Conservation (phyloP, 2,797 vertebrate genomes). For the Parotocinclus haroldoi region DNA sequence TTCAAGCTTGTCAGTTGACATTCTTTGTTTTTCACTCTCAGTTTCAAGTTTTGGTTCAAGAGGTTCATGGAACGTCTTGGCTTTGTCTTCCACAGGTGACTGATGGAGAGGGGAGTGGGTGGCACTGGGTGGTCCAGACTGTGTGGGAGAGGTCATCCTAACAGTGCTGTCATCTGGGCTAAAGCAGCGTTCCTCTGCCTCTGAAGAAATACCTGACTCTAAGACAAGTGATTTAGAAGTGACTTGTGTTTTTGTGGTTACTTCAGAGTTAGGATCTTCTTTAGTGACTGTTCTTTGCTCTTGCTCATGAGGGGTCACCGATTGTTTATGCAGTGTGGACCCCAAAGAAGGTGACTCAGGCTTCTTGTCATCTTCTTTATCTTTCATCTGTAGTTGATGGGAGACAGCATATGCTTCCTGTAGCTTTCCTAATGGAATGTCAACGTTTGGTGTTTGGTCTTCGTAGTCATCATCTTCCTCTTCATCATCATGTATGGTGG, state of each 20-base stretch:
- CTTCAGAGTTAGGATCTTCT: conserved; percentile 50
- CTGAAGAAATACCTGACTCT: conserved; percentile 72
- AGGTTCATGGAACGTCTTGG: conserved; percentile 60
- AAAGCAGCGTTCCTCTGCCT: conserved; percentile 87
- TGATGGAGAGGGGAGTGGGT: conserved; percentile 88
- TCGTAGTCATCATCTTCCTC: conserved; percentile 77
- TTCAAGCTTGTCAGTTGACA: conserved; percentile 41
- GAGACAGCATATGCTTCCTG: conserved; percentile 69
- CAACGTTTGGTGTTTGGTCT: conserved; percentile 77
- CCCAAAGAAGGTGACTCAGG: conserved; percentile 49
- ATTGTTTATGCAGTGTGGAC: conserved; percentile 50
- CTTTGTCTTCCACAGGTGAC: conserved; percentile 84
- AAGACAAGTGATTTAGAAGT: conserved; percentile 57
- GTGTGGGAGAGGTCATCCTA: conserved; percentile 92
- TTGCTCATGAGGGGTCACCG: conserved; percentile 53
- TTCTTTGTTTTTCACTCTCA: conserved; percentile 47
- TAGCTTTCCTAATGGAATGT: conserved; percentile 78
- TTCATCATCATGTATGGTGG: conserved; percentile 59
- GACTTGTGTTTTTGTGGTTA: conserved; percentile 51
- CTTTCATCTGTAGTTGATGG: conserved; percentile 57
- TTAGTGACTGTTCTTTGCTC: conserved; percentile 56
- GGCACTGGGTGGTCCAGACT: conserved; percentile 87
- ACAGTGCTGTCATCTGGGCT: conserved; percentile 96
- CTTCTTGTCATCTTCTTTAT: conserved; percentile 50
- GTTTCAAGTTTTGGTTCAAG: conserved; percentile 45